Conservation (phyloP, 1,140 invertebrate species). For the Melanaphis sacchari region DNA sequence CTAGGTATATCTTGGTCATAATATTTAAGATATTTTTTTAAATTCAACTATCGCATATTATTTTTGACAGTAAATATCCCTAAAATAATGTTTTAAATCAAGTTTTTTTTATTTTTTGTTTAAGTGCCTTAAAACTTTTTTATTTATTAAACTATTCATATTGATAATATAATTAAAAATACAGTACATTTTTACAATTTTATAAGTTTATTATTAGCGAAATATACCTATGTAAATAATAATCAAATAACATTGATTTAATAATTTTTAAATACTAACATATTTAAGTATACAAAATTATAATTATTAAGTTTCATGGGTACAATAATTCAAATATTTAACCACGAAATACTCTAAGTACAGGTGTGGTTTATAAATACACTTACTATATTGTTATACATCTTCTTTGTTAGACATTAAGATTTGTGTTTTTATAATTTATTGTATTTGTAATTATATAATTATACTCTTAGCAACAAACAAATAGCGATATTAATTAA, state of each 20-base stretch:
- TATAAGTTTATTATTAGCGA: not conserved
- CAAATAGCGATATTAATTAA: slow-evolving; percentile 24
- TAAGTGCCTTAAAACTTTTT: not conserved
- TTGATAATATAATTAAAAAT: not conserved
- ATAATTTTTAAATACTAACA: not conserved
- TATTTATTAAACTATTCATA: not conserved
- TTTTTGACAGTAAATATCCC: not conserved
- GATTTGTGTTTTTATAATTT: not conserved
- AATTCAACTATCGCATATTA: not conserved
- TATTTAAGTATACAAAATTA: not conserved
- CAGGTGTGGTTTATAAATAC: not conserved
- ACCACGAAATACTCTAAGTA: not conserved
- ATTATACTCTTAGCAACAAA: slow-evolving; percentile 1
- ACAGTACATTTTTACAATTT: not conserved
- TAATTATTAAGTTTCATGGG: not conserved
- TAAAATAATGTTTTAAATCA: not conserved
- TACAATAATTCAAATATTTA: not conserved
- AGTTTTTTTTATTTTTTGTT: not conserved
- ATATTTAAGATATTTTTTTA: not conserved
- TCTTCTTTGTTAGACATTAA: not conserved
- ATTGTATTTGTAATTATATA: slow-evolving; percentile 15
- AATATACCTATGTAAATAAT: not conserved
- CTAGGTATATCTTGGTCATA: not conserved
- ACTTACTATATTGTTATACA: not conserved
- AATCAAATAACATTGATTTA: not conserved